phyloP scores from a whole-genome alignment of 1,140 invertebrate species.

The Lutraria rhynchaena region DNA sequence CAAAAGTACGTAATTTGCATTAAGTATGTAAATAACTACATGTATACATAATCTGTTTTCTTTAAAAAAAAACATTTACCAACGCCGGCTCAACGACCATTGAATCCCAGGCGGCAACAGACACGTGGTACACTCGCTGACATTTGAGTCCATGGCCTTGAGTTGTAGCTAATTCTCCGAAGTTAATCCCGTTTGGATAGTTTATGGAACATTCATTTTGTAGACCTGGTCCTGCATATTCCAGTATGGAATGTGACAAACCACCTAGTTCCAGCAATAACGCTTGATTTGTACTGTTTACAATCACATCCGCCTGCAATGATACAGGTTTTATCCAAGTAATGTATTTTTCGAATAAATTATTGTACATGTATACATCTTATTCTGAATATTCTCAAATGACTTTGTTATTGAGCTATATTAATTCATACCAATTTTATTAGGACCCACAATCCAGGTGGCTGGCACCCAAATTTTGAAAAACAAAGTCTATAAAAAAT shows the following conservation, averaged over 20 bases:
- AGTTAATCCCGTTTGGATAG: constrained; percentile 48
- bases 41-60: too few relatives aligned
- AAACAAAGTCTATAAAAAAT: neutral
- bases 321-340: neutral
- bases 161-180: constrained; percentile 29
- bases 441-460: neutral
- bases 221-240: constrained; percentile 15
- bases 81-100: neutral
- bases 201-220: constrained; percentile 29
- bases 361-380: too few relatives aligned
- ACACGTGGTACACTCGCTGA: constrained; percentile 31
- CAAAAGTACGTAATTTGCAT: too few relatives aligned
- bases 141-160: constrained; percentile 23
- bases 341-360: neutral
- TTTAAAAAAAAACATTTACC: neutral
- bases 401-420: neutral
- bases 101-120: constrained; percentile 24
- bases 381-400: neutral
- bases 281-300: constrained; percentile 18
- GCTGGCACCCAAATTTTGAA: too few relatives aligned
- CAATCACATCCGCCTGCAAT: constrained; percentile 46
- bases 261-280: constrained; percentile 7
- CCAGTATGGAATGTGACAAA: constrained; percentile 26
- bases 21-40: too few relatives aligned
- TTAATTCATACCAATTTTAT: neutral